A percentile compares a stretch with the other conserved stretches of the same genome.
These are phyloP conservation scores for Morus bassanus DNA, from an alignment of 2,797 vertebrate species.

Conservation along the genomic window DNA sequence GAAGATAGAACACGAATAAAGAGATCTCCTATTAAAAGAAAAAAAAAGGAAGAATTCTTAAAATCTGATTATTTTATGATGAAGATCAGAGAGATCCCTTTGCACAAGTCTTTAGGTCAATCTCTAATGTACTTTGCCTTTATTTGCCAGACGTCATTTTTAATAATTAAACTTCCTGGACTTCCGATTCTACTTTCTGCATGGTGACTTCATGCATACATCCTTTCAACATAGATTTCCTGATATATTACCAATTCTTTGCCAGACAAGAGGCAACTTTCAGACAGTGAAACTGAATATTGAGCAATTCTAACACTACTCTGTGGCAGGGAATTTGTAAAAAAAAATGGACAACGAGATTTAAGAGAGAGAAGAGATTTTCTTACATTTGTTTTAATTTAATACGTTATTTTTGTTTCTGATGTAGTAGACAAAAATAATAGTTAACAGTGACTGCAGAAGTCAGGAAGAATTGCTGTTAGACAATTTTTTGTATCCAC, in stretches of 20 bases:
- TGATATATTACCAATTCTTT: background rate
- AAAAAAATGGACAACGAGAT: accelerated
- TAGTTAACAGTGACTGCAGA: background rate
- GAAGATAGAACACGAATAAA: background rate
- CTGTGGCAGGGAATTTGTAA: background rate
- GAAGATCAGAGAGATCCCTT: background rate
- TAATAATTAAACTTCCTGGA: background rate
- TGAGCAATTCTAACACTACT: background rate
- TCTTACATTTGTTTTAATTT: background rate
- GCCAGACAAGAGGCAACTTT: background rate
- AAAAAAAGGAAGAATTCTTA: background rate
- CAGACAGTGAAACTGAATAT: background rate
- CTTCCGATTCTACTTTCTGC: background rate
- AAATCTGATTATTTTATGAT: background rate
- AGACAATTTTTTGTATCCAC: background rate
- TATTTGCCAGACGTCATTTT: background rate
- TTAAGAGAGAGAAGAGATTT: background rate
- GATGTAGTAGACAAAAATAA: background rate
- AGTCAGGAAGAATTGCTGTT: background rate
- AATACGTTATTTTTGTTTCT: background rate
- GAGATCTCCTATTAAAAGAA: background rate
- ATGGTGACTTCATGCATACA: background rate
- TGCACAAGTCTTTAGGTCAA: background rate
- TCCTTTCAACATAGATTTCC: background rate
- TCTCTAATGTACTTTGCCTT: background rate